A percentile compares a stretch with the other conserved stretches of the same genome.
These are phyloP conservation scores for Petrocephalus zakoni DNA, from an alignment of 2,113 vertebrate species.

Conservation along the genomic window DNA sequence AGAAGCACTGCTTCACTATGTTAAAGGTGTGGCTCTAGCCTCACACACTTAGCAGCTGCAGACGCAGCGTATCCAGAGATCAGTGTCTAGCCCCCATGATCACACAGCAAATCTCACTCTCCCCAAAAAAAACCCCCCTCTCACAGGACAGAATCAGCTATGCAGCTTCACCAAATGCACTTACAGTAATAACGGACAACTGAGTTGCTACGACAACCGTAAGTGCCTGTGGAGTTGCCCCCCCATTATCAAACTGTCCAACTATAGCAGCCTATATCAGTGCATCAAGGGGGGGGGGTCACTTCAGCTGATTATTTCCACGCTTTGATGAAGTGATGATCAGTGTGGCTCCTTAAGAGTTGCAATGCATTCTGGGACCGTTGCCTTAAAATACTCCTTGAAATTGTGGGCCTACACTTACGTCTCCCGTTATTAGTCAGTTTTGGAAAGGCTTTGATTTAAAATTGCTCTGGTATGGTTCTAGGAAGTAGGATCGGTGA, in stretches of 20 bases:
- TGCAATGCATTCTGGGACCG: conserved; percentile 39
- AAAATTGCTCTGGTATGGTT: neutral
- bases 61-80: conserved; percentile 34
- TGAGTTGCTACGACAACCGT: conserved; percentile 54
- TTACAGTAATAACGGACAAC: conserved; percentile 54
- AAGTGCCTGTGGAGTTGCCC: conserved; percentile 55
- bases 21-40: neutral
- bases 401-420: neutral
- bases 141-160: conserved; percentile 44
- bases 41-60: neutral
- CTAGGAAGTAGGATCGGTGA: neutral
- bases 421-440: neutral
- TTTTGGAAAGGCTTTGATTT: neutral
- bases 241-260: conserved; percentile 31
- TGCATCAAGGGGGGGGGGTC: neutral
- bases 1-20: neutral
- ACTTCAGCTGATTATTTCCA: conserved; percentile 45
- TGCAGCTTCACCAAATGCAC: conserved; percentile 39
- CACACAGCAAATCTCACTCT: neutral
- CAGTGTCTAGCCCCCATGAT: conserved; percentile 41
- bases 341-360: conserved; percentile 29
- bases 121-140: conserved; percentile 10
- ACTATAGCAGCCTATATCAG: conserved; percentile 37
- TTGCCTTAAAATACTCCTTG: conserved; percentile 36
- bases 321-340: conserved; percentile 39